Evolutionary conservation across 1,140 invertebrate species (phyloP), one percentile per base, ranked within the genome.

Genomic region (Drosophila auraria): DNA sequence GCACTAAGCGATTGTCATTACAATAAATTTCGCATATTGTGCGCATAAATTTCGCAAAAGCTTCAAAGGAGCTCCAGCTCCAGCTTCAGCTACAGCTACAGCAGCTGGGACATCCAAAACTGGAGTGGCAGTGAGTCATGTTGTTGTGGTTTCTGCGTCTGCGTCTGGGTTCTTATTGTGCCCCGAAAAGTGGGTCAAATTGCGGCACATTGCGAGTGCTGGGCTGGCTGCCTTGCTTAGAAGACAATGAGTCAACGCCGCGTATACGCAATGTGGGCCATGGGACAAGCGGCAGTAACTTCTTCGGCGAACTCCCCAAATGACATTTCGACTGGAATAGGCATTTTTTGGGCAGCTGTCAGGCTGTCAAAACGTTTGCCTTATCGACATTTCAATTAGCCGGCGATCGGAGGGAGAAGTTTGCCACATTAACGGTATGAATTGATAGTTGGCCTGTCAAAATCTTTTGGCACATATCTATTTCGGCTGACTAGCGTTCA

Each of bases 21-120:
- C 84, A 87, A 87, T 87, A 87, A 87, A 87, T 87, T 87, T 87
- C 84, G 84, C 84, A 87, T 87, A 89, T 87, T 87, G 84, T 84
- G 86, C 86, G 84, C 84, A 87, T 87, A 87, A 87, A 89, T 87
- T 89, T 81, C 69, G 84, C 73, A 75, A 61, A 78, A 70, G 81
- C 84, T 81, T 81, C 84, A 89, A 89, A 89, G 84, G 84, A 81
- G 84, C 80, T 36, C 49, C 50, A 60, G 58, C 9, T 38, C 8
- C 33, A 36, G 33, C 30, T 33, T 0, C 30, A 33, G 30, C 8
- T 33, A 33, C 30, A 33, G 30, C 33, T 36, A 3, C 50, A 36
- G 65, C 61, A 80, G 69, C 69, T 72, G 83, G 76, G 81, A 53
- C 84, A 87, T 87, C 84, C 84, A 87, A 73, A 78, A 79, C 60